Conservation (phyloP, 2,888 invertebrate species). For the Deladenus siricidicola region DNA sequence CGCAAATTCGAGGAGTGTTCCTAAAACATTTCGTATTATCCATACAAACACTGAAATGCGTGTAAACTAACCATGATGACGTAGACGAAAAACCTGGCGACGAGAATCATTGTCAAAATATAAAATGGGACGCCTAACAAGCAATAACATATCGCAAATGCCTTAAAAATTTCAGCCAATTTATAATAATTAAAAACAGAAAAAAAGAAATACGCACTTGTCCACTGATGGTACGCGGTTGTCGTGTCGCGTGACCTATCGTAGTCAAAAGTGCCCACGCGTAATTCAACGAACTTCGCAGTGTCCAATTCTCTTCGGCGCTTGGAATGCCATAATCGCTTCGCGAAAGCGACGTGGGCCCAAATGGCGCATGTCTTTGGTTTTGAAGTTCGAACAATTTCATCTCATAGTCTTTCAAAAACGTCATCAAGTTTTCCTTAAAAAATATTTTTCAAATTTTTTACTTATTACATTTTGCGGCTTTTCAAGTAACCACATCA, state of each 20-base stretch:
- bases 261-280: slow-evolving; percentile 47
- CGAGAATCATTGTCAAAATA: slow-evolving; percentile 30
- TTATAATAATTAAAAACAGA: slow-evolving; percentile 2
- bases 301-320: slow-evolving; percentile 29
- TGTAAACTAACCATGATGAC: slow-evolving; percentile 9
- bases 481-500: too few species aligned
- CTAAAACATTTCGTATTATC: slow-evolving; percentile 2
- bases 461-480: too few species aligned
- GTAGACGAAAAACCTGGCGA: slow-evolving; percentile 17
- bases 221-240: slow-evolving; percentile 38
- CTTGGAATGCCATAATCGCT: not conserved
- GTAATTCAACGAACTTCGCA: slow-evolving; percentile 43
- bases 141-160: slow-evolving; percentile 45
- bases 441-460: too few species aligned
- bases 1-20: not conserved
- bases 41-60: too few species aligned
- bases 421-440: slow-evolving; percentile 39
- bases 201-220: slow-evolving; percentile 26
- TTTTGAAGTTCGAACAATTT: slow-evolving; percentile 14
- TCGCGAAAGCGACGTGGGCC: not conserved
- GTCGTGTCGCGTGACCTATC: slow-evolving; percentile 40
- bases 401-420: slow-evolving; percentile 40
- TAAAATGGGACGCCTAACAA: slow-evolving; percentile 47
- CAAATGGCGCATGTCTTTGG: not conserved
- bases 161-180: slow-evolving; percentile 20